Evolutionary conservation across 2,888 invertebrate genomes (phyloP).

Genomic region (Holacanthella duospinosa): DNA sequence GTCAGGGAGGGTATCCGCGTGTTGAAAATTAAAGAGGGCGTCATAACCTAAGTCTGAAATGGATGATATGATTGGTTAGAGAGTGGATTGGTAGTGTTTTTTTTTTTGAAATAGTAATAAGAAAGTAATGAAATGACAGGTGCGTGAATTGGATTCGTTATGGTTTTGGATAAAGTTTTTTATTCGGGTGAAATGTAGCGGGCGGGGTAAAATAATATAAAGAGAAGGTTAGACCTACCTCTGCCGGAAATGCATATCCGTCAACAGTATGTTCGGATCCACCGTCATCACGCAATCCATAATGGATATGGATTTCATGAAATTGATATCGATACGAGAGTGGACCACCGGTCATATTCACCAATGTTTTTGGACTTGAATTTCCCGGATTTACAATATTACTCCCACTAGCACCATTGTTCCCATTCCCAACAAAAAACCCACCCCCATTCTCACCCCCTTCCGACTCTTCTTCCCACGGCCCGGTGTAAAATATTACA

Average conservation of each 20-base stretch:
- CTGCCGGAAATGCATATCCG: conserved; percentile 91
- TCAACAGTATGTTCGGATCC: conserved; percentile 97
- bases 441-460: conserved; percentile 5
- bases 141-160: neutral
- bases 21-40: too few species aligned
- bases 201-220: too few species aligned
- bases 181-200: too few species aligned
- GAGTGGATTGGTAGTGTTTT: too few species aligned
- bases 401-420: conserved; percentile 18
- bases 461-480: conserved; percentile 35
- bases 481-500: conserved; percentile 57
- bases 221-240: conserved; percentile 59
- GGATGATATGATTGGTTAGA: too few species aligned
- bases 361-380: conserved; percentile 40
- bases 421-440: conserved; percentile 14
- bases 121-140: too few species aligned
- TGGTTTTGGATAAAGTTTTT: too few species aligned
- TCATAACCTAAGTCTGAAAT: too few species aligned
- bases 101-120: too few species aligned
- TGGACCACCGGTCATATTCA: conserved; percentile 92
- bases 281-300: conserved; percentile 77
- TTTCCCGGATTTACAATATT: conserved; percentile 16
- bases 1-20: too few species aligned
- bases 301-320: conserved; percentile 89
- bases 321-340: conserved; percentile 91